Conservation (phyloP, 2,113 vertebrate genomes). For the Struthidea cinerea region DNA sequence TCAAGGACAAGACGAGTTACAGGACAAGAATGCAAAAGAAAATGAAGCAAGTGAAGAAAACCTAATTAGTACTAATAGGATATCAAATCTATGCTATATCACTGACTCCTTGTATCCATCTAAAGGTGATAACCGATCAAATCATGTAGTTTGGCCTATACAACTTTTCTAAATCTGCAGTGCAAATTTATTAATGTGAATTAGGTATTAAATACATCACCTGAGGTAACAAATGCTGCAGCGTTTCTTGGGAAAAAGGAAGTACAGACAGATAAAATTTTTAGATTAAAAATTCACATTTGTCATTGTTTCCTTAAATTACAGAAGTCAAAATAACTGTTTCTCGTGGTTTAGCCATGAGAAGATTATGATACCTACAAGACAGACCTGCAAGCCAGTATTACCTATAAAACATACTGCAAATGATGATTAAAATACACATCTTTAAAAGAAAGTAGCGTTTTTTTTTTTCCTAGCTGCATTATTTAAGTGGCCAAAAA, state of each 20-base stretch:
- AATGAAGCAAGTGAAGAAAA: constrained; percentile 42
- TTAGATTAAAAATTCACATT: background rate
- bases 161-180: background rate
- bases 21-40: background rate
- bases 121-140: background rate
- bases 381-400: background rate
- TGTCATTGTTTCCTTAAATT: background rate
- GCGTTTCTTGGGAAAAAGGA: background rate
- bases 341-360: background rate
- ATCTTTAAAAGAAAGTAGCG: background rate
- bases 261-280: background rate
- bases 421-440: background rate
- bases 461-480: background rate
- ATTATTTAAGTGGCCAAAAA: background rate
- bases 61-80: constrained; percentile 29
- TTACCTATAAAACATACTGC: background rate
- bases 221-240: background rate
- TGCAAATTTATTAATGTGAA: background rate
- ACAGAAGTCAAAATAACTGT: background rate
- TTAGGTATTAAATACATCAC: background rate
- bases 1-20: constrained; percentile 14
- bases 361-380: background rate
- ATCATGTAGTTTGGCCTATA: background rate
- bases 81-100: constrained; percentile 4
- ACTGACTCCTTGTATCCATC: background rate